Evolutionary conservation across 2,888 invertebrate species (phyloP), one percentile per base, ranked within the genome.

Genomic region (Lissocephala sabroskyi): DNA sequence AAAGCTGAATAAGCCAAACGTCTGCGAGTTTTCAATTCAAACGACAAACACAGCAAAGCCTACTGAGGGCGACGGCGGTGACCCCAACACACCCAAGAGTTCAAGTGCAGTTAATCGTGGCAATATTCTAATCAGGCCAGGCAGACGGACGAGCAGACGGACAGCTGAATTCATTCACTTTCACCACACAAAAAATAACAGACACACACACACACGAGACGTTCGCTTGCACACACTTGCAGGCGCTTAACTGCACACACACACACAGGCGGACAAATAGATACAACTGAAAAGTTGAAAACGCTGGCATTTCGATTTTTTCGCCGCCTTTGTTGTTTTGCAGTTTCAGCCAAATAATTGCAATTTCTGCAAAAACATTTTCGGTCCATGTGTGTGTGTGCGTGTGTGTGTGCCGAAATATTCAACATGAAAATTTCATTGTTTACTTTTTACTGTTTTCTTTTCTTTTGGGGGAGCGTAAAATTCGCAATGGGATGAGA

Each of bases 391-490:
- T n/a, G n/a, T n/a, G n/a, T n/a, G n/a, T n/a, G n/a, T n/a, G n/a
- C n/a, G n/a, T n/a, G n/a, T n/a, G n/a, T n/a, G n/a, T n/a, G n/a
- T n/a, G n/a, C n/a, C n/a, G n/a, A n/a, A n/a, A n/a, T n/a, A n/a
- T n/a, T n/a, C n/a, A n/a, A n/a, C n/a, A n/a, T n/a, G n/a, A n/a
- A n/a, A n/a, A n/a, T n/a, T n/a, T n/a, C n/a, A n/a, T 71, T 71
- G 75, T 75, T 71, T 71, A 71, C 73, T n/a, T n/a, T n/a, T n/a
- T n/a, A 71, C 53, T 71, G 57, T 56, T 48, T 45, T 35, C 14
- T 42, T 30, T 59, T 54, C 46, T 33, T 43, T 4, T 35, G 10
- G 10, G 10, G 49, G 49, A 45, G 52, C 52, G 35, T 43, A 44
- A 29, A 35, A 42, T 16, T 7, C 14, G 6, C 13, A 16, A 4